A percentile compares a stretch with the other conserved stretches of the same genome.
Conservation (phyloP, 2,888 invertebrate species). For the Harpalus rufipes region DNA sequence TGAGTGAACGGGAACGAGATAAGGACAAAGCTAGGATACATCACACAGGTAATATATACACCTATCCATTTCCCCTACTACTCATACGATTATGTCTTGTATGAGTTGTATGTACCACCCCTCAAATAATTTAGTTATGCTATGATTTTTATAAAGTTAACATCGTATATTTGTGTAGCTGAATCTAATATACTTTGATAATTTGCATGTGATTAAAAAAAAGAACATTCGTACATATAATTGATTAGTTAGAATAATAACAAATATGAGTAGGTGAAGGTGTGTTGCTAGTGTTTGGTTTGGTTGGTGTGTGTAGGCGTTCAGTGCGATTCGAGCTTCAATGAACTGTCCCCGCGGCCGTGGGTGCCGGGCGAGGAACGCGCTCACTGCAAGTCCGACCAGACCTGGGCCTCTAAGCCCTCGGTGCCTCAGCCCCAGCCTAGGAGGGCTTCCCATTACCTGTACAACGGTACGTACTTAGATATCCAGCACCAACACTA, state of each 20-base stretch:
- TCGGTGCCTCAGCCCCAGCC: conserved; percentile 72
- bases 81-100: neutral
- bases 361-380: conserved; percentile 90
- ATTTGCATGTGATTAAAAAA: conserved; percentile 20
- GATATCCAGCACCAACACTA: neutral
- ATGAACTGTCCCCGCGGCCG: conserved; percentile 88
- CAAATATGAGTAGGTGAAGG: neutral
- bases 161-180: neutral
- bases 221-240: no score
- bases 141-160: conserved; percentile 10
- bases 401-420: conserved; percentile 71
- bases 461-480: conserved; percentile 70
- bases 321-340: conserved; percentile 61
- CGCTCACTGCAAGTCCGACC: conserved; percentile 73
- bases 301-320: conserved; percentile 48
- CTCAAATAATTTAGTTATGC: neutral
- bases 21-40: conserved; percentile 66
- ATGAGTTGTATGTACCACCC: neutral
- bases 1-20: conserved; percentile 72
- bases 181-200: neutral
- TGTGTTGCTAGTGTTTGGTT: conserved; percentile 2
- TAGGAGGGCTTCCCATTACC: conserved; percentile 69
- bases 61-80: neutral
- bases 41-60: conserved; percentile 55
- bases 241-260: no score